phyloP scores from a whole-genome alignment of 1,140 invertebrate species.

The Eueides isabella region DNA sequence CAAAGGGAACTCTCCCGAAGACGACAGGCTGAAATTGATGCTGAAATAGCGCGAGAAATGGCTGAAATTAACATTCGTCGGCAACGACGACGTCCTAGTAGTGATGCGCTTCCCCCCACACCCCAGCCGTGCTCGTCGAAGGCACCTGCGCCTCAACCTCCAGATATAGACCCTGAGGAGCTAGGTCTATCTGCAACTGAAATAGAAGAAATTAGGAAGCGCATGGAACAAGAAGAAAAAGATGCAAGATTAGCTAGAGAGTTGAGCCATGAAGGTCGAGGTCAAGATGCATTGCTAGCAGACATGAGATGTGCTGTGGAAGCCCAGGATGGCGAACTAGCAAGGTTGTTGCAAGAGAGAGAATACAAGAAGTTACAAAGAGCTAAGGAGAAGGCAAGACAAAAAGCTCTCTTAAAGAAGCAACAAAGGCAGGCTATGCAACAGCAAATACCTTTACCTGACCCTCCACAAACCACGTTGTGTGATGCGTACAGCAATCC shows the following conservation, averaged over 20 bases:
- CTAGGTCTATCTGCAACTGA: constrained; percentile 83
- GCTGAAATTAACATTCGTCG: constrained; percentile 71
- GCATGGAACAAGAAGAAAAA: constrained; percentile 84
- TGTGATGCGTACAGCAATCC: constrained; percentile 78
- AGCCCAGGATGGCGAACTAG: constrained; percentile 95
- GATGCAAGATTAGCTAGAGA: constrained; percentile 84
- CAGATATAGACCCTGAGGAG: constrained; percentile 74
- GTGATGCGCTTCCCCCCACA: constrained; percentile 36
- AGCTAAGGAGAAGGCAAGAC: constrained; percentile 75
- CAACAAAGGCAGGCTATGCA: constrained; percentile 65
- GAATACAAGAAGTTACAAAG: constrained; percentile 80
- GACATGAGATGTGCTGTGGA: constrained; percentile 92
- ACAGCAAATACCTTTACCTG: constrained; percentile 46
- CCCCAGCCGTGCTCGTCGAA: constrained; percentile 62
- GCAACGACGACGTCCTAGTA: constrained; percentile 52
- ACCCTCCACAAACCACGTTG: constrained; percentile 56
- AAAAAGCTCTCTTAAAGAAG: constrained; percentile 73
- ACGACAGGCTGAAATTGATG: constrained; percentile 70
- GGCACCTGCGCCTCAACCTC: constrained; percentile 42
- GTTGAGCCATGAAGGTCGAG: constrained; percentile 84
- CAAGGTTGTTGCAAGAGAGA: constrained; percentile 93
- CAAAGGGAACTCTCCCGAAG: constrained; percentile 59
- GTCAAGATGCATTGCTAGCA: constrained; percentile 84
- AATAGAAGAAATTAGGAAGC: constrained; percentile 82
- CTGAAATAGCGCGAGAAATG: constrained; percentile 73